Base-by-base conservation (phyloP, 1,140 invertebrate genomes). In the Drosophila punjabiensis region DNA sequence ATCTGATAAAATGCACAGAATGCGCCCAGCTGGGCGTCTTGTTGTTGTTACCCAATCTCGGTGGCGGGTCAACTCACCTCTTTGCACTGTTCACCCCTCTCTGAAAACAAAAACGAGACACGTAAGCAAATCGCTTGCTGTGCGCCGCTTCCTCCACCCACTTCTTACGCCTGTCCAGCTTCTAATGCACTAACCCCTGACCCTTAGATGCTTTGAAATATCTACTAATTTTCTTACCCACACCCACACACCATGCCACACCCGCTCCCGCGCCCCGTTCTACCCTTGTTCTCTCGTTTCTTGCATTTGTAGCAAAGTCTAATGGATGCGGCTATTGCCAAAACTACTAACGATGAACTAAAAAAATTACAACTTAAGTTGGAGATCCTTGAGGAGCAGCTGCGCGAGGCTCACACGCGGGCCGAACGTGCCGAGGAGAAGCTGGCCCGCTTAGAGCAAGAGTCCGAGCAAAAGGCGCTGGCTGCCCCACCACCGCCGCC, bases 261-360 rank as follows among this genome's bases (percentile, higher is more conserved):
- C 67, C 69, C 62, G 53, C 63, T 48, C 65, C 50, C 52, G 41
- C 45, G 45, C 53, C 53, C 70, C 77, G 53, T 56, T 66, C 65
- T 81, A 73, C 69, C 71, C 69, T 75, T 37, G 69, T 75, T 75
- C 47, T 75, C 47, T 74, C 55, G 69, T 75, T 60, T 90, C 70
- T 79, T 78, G 60, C 80, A 60, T 58, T 64, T 89, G 92, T 92
- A 93, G 92, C 87, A 92, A 92, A 82, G 47, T 82, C 81, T 92
- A 61, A 83, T 93, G 90, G 92, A 93, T 79, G 89, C 90, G 84
- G 90, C 92, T 79, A 93, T 93, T 75, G 80, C 89, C 84, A 92
- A 92, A 88, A 84, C 79, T 85, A 93, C 90, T 92, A 93, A 92
- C 85, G 92, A 92, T 80, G 92, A 93, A 92, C 78, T 93, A 87